Conservation (phyloP, 2,113 vertebrate species). For the Caracal caracal region DNA sequence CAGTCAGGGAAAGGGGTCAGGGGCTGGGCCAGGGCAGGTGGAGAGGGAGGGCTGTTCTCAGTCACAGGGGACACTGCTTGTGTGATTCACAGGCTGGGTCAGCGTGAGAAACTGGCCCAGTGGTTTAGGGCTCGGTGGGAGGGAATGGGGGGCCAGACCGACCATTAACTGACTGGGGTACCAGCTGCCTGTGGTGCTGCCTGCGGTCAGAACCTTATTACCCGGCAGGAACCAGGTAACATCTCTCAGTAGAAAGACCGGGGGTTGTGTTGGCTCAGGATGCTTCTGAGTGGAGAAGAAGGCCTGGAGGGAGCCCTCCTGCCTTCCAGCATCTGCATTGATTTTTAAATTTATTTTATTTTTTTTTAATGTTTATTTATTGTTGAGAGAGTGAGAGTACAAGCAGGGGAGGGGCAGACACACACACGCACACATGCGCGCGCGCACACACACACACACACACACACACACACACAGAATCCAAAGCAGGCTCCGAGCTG, state of each 20-base stretch:
- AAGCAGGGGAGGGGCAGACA: too few species aligned
- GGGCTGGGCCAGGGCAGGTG: not conserved
- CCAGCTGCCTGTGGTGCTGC: not conserved
- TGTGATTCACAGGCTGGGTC: not conserved
- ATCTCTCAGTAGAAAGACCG: rapidly evolving
- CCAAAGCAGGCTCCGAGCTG: too few species aligned
- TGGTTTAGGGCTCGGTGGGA: rapidly evolving
- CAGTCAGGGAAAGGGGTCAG: not conserved
- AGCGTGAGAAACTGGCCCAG: rapidly evolving
- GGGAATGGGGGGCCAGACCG: not conserved
- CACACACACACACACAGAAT: too few species aligned
- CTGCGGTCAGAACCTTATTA: rapidly evolving
- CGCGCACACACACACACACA: too few species aligned
- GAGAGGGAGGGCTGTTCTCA: not conserved
- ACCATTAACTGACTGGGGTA: rapidly evolving
- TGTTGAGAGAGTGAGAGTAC: too few species aligned
- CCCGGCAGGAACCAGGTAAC: not conserved
- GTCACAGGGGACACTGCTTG: not conserved
- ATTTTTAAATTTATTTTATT: too few species aligned
- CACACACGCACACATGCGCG: too few species aligned
- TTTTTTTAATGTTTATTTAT: too few species aligned
- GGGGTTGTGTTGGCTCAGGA: not conserved
- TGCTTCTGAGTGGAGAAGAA: too few species aligned
- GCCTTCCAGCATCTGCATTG: not conserved
- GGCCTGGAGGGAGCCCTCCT: not conserved